Evolutionary conservation across 2,888 invertebrate species (phyloP), one percentile per base, ranked within the genome.

Genomic region (Drosophila parthenogenetica): DNA sequence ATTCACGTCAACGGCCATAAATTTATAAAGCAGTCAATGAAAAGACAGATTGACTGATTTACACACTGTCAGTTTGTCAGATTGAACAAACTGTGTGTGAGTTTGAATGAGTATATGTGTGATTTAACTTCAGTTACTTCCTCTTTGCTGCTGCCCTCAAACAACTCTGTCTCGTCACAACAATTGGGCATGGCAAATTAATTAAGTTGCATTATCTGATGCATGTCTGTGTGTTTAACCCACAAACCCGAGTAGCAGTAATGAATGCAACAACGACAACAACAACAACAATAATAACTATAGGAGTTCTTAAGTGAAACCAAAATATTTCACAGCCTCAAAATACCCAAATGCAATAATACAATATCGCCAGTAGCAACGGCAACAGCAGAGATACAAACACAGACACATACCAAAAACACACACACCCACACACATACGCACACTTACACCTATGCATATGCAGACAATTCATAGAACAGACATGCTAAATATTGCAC

Each of bases 401-500:
- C 11, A 54, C 17, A 58, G 11, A 32, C 25, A 14, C 2, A 14
- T n/a, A n/a, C n/a, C n/a, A n/a, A n/a, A n/a, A n/a, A n/a, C 43
- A 54, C 32, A 40, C 7, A 22, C 1, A 14, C 43, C 57, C 19
- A 45, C 13, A 29, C 13, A 13, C 16, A 58, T 4, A 17, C 35
- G 19, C 19, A 51, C 7, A 19, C 53, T 40, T 32, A 54, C 17
- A 14, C 29, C 5, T 11, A 43, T 10, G n/a, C 22, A 37, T 42
- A 48, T 17, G 10, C 11, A 54, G 29, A 57, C 3, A 58, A 29
- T 57, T 53, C 19, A 22, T 51, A 35, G 35, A 55, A 61, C 65
- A 66, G 73, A 78, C 78, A 75, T 78, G 67, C 72, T 79, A 73
- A 81, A 84, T 78, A 80, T 82, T 72, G 66, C 66, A 80, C 73